Conservation (phyloP, 1,140 invertebrate genomes). For the Araneus ventricosus region DNA sequence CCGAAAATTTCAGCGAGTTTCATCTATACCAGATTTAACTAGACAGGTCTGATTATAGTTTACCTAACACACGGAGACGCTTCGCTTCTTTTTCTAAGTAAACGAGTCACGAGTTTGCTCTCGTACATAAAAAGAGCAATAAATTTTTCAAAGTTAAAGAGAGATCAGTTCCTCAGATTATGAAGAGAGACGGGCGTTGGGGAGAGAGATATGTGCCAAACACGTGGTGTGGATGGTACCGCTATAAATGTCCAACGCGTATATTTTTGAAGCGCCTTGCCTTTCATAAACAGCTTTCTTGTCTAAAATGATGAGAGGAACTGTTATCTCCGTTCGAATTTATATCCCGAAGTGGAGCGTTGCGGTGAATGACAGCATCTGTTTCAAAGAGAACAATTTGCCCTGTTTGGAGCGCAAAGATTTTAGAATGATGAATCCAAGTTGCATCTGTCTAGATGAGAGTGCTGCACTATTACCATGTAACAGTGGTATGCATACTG, state of each 20-base stretch:
- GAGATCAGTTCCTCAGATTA: neutral
- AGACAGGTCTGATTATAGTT: conserved; percentile 19
- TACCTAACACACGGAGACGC: neutral
- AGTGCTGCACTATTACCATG: neutral
- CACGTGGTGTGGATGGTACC: conserved; percentile 7
- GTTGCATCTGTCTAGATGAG: neutral
- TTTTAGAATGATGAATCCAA: neutral
- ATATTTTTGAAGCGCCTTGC: conserved; percentile 20
- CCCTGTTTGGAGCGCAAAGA: neutral
- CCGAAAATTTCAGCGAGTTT: neutral
- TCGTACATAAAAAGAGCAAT: neutral
- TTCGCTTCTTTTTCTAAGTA: neutral
- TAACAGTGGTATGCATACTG: no score
- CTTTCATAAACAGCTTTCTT: neutral
- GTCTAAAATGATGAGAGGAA: conserved; percentile 25
- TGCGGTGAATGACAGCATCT: neutral
- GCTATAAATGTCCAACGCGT: conserved; percentile 18
- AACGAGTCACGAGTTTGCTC: neutral
- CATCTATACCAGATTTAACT: neutral
- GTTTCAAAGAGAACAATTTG: neutral
- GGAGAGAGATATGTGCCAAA: neutral
- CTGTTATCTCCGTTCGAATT: conserved; percentile 25
- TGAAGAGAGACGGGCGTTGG: neutral
- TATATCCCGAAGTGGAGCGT: neutral
- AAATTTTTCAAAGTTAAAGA: conserved; percentile 20